phyloP scores from a whole-genome alignment of 2,888 invertebrate genomes.

The Phaonia tiefii region DNA sequence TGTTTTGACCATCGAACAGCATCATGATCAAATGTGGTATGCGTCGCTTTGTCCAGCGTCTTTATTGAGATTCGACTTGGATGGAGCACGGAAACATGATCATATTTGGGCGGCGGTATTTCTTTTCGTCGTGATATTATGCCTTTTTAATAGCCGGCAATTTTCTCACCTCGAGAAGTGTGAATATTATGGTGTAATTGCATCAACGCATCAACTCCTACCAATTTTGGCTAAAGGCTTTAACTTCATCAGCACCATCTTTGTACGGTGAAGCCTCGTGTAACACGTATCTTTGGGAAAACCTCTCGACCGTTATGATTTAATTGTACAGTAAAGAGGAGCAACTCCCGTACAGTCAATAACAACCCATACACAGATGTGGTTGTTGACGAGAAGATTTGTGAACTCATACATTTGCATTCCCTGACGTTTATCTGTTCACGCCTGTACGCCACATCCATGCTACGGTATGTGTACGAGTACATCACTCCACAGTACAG shows the following conservation, averaged over 20 bases:
- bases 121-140: conserved; percentile 75
- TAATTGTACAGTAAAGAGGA: too few species aligned
- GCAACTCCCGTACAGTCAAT: too few species aligned
- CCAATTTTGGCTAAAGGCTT: conserved; percentile 77
- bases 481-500: conserved; percentile 19
- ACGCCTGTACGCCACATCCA: too few species aligned
- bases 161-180: conserved; percentile 81
- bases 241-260: conserved; percentile 48
- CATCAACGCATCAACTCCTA: conserved; percentile 81
- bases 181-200: conserved; percentile 81
- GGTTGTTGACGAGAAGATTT: too few species aligned
- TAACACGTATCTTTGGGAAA: too few species aligned
- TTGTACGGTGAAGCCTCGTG: neutral
- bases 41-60: conserved; percentile 34
- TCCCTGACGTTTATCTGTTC: too few species aligned
- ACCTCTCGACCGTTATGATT: too few species aligned
- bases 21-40: neutral
- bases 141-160: conserved; percentile 81
- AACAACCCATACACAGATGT: too few species aligned
- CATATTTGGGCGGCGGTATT: conserved; percentile 50
- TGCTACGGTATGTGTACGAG: conserved; percentile 3
- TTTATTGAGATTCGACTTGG: conserved; percentile 35
- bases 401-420: too few species aligned
- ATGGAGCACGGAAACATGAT: conserved; percentile 45
- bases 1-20: neutral